Evolutionary conservation across 2,113 vertebrate genomes (phyloP).

Genomic region (Caretta caretta): DNA sequence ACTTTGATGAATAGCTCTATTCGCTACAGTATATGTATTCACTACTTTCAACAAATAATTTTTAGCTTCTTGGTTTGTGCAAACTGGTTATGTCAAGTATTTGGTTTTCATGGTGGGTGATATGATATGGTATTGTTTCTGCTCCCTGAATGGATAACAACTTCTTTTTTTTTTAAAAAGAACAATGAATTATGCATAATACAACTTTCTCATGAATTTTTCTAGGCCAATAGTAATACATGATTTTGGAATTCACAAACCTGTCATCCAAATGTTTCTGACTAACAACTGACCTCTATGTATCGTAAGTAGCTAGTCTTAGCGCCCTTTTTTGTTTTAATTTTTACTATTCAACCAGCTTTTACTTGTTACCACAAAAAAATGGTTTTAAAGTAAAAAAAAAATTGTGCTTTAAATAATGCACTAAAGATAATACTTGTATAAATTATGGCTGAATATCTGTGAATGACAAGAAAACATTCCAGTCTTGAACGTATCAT

Average conservation of each 20-base stretch:
- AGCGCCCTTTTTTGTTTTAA: not conserved
- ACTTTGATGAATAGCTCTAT: not conserved
- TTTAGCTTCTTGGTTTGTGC: not conserved
- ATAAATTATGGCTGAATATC: too few relatives aligned
- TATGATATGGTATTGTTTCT: not conserved
- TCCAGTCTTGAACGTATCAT: not conserved
- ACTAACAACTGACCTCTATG: not conserved
- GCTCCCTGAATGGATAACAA: not conserved
- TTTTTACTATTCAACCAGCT: not conserved
- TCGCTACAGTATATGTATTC: not conserved
- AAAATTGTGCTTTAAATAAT: not conserved
- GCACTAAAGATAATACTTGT: not conserved
- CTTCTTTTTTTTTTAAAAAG: not conserved
- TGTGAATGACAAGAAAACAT: not conserved
- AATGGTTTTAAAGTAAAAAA: not conserved
- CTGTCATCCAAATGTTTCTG: not conserved
- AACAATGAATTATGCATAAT: not conserved
- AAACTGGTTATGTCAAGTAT: not conserved
- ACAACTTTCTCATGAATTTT: not conserved
- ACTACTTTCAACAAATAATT: not conserved
- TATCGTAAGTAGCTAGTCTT: not conserved
- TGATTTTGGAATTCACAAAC: not conserved
- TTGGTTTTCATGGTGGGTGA: not conserved
- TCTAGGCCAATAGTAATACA: not conserved
- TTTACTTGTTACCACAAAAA: not conserved